Base-by-base conservation (phyloP, 2,113 vertebrate species). In the Scomber scombrus region DNA sequence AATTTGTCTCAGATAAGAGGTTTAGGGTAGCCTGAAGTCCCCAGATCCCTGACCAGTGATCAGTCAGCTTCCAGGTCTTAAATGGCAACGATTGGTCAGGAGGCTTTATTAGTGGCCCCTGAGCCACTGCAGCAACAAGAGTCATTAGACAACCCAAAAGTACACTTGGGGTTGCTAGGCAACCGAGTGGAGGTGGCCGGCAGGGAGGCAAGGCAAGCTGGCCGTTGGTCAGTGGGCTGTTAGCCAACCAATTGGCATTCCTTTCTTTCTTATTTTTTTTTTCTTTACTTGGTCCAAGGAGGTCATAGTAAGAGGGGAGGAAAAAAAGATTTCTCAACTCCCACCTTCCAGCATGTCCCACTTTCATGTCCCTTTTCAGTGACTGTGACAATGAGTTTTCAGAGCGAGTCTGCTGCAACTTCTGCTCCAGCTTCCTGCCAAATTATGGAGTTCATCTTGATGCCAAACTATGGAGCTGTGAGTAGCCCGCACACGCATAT, bases 91-190 rank as follows among this genome's bases (percentile, higher is more conserved):
- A 93, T 91, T 93, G 90, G 93, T 88, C 88, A 88, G 73, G 84
- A 82, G 75, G 89, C 86, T 93, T 89, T 85, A 89, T 95, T 93
- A 95, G 91, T 85, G 85, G 88, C 90, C 87, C 91, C 83, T 34
- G 86, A 91, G 91, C 88, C 87, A 55, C 80, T 61, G 81, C 89
- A 76, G 93, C 91, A 94, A 92, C 93, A 89, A 92, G 82, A 95
- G 92, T 94, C 93, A 95, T 93, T 93, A 93, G 88, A 84, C 91
- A 85, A 85, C 84, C 73, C 83, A 82, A 92, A 92, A 91, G 89
- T 93, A 93, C 87, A 91, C 83, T 91, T 89, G 87, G 85, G 86
- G 94, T 95, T 95, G 94, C 94, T 86, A 88, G 76, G 94, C 91
- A 93, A 95, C 92, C 75, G 5, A 81, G 72, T 76, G 79, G 85